Percentiles rank a stretch among this genome's conserved stretches.
Evolutionary conservation across 2,888 invertebrate species (phyloP).

Genomic region (Dynastes grantii): DNA sequence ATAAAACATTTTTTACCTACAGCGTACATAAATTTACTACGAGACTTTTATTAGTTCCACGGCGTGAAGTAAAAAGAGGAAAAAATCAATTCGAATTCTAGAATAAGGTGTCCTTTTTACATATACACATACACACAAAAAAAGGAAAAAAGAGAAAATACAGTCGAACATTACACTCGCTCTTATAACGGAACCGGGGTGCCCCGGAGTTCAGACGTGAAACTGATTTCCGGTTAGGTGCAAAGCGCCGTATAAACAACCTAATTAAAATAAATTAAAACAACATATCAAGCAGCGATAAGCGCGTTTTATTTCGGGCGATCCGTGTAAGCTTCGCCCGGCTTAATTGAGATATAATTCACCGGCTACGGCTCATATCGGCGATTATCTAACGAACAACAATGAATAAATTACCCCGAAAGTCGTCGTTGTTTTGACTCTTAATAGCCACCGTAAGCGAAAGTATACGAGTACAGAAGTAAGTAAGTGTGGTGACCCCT

Average conservation of each 20-base stretch:
- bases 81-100: no score
- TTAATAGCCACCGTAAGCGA: not conserved
- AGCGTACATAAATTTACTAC: no score
- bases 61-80: no score
- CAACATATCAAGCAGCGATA: slow-evolving; percentile 44
- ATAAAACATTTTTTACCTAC: no score
- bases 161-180: no score
- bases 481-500: not conserved
- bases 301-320: slow-evolving; percentile 44
- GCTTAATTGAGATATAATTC: slow-evolving; percentile 49
- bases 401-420: slow-evolving; percentile 47
- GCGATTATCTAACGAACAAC: slow-evolving; percentile 47
- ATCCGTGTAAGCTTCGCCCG: slow-evolving; percentile 35
- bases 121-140: no score
- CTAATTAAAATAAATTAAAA: slow-evolving; percentile 49
- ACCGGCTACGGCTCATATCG: slow-evolving; percentile 36
- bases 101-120: no score
- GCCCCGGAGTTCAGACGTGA: slow-evolving; percentile 30
- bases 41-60: no score
- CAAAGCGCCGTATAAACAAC: slow-evolving; percentile 48
- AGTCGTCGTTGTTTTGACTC: slow-evolving; percentile 22
- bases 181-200: slow-evolving; percentile 1
- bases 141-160: no score
- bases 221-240: slow-evolving; percentile 48
- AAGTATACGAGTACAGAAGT: not conserved